Evolutionary conservation across 35 echinoderm and acorn worm species (phyloP), one percentile per base, ranked within the genome.

Genomic region (Lytechinus variegatus): DNA sequence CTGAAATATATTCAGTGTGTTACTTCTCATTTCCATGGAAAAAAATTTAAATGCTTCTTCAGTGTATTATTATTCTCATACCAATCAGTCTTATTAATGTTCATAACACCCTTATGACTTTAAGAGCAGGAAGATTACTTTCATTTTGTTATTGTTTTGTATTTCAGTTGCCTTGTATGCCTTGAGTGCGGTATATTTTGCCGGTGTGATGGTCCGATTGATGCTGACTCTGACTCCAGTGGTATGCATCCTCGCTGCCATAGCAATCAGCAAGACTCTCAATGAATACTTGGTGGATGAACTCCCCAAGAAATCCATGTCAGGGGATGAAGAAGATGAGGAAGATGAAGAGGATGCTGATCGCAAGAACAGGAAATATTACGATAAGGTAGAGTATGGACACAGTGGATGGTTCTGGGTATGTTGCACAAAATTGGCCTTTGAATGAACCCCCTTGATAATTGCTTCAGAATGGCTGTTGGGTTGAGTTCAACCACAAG

Each of bases 171-270:
- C 97, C 52, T 56, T 99, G 10, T 99, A 99, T 97, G 98, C 98
- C 66, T 96, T 99, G 94, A 99, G 97, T 95, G 98, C 98, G 12
- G 98, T 96, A 7, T 99, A 99, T 94, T 99, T 99, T 97, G 98
- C 98, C 28, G 98, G 98, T 66, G 98, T 99, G 21, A 99, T 99
- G 98, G 98, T 99, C 1, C 97, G 98, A 86, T 90, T 99, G 89
- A 99, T 99, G 98, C 91, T 99, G 79, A 99, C 98, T 71, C 95
- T 99, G 52, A 99, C 98, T 16, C 98, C 98, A 19, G 97, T 99
- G 51, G 98, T 99, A 52, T 99, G 98, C 95, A 97, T 99, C 93
- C 95, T 99, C 28, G 97, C 98, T 3, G 94, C 98, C 29, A 99
- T 99, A 27, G 96, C 97, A 10, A 96, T 99, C 90, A 97, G 97